These are phyloP conservation scores for Ceratosolen fusciceps DNA, from an alignment of 1,140 invertebrate species.

Conservation along the genomic window DNA sequence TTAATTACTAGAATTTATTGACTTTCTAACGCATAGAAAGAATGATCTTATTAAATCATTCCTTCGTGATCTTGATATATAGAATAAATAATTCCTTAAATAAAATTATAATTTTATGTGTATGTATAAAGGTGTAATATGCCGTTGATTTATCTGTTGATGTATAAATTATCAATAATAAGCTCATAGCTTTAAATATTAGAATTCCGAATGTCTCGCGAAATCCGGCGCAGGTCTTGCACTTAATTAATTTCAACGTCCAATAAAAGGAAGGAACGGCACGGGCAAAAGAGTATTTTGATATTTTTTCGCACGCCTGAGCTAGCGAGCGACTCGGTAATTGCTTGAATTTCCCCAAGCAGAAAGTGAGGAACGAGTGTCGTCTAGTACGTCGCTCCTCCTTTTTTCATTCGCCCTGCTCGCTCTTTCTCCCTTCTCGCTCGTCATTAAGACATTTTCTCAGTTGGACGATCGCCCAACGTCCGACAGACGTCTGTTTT, in stretches of 20 bases:
- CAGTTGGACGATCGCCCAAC: constrained; percentile 25
- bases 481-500: constrained; percentile 27
- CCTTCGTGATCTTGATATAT: neutral
- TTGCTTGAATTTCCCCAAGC: neutral
- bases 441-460: constrained; percentile 45
- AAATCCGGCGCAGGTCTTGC: neutral
- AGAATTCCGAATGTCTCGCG: neutral
- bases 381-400: neutral
- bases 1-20: constrained; percentile 27
- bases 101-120: neutral
- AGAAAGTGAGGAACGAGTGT: neutral
- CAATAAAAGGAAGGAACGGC: neutral
- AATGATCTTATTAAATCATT: neutral
- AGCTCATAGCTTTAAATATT: neutral
- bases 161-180: neutral
- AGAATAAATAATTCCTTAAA: neutral
- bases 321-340: neutral
- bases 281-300: neutral
- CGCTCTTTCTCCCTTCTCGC: too few relatives aligned
- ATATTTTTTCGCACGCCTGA: neutral
- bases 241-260: neutral
- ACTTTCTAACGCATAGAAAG: neutral
- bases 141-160: neutral
- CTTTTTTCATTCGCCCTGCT: neutral
- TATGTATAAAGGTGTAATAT: neutral